Evolutionary conservation across 2,113 vertebrate genomes (phyloP).

Genomic region (Saguinus imperator): DNA sequence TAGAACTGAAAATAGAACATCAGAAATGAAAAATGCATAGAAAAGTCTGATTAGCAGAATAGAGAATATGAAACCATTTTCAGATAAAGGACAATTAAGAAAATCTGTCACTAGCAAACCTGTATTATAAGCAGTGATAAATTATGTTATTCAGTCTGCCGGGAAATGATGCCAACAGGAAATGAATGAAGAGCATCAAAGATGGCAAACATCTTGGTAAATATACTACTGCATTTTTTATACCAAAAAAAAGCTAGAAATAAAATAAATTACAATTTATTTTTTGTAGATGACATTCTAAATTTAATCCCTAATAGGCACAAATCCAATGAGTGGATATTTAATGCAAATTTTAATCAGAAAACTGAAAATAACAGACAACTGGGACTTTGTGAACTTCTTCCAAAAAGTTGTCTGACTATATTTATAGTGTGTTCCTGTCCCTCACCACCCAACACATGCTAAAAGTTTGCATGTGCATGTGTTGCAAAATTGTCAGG

Average conservation of each 20-base stretch:
- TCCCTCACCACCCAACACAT: accelerated
- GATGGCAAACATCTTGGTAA: neutral
- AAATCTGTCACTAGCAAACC: neutral
- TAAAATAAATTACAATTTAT: neutral
- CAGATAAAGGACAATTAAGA: neutral
- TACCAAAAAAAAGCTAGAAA: neutral
- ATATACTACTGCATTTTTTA: neutral
- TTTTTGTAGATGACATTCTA: neutral
- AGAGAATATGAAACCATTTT: neutral
- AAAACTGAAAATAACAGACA: neutral
- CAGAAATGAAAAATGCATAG: neutral
- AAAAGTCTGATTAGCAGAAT: neutral
- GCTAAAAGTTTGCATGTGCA: neutral
- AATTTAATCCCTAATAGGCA: neutral
- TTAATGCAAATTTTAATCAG: neutral
- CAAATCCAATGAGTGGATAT: neutral
- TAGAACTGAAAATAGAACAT: neutral
- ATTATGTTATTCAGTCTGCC: neutral
- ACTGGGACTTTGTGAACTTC: neutral
- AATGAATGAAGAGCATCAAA: neutral
- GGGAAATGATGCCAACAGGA: neutral
- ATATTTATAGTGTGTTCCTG: neutral
- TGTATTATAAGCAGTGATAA: neutral
- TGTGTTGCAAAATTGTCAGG: neutral
- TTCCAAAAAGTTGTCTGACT: neutral